Base-by-base conservation (phyloP, 2,797 vertebrate species). In the Phrynocephalus forsythii region DNA sequence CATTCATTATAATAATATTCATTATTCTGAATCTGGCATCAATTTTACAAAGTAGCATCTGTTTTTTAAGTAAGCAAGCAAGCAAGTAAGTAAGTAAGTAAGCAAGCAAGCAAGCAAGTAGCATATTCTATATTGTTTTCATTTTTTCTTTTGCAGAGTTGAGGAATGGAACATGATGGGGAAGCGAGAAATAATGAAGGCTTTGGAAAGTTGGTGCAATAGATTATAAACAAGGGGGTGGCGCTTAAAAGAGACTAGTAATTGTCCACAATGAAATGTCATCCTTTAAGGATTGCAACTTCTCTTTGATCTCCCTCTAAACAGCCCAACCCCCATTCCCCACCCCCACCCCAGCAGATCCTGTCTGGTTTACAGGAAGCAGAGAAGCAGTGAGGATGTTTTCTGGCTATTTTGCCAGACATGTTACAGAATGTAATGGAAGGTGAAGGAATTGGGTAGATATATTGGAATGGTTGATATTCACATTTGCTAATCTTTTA, bases 221-320 rank as follows among this genome's bases (percentile, higher is more conserved):
- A 56, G 77, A 68, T 81, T 67, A 50, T 88, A 56, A 60, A 7
- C 13, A 71, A 69, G 67, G 30, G 50, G 69, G 26, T 16, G 48
- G 69, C 13, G 30, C 30, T 75, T 24, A 13, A 56, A 88, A 80
- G 83, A 88, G 78, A 48, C 81, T 83, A 87, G 73, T 82, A 87
- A 87, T 79, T 87, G 81, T 44, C 77, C 83, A 67, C 69, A 88
- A 72, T 85, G 82, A 88, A 88, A 82, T 80, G 76, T 60, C 78
- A 85, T 76, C 56, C 18, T 44, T 56, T 85, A 67, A 72, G 67
- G 44, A 15, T 20, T 52, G 22, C 78, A 76, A 18, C 78, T 76
- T 33, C 48, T 56, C 69, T 88, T 88, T 88, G 87, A 81, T 85
- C 87, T 85, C 16, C 69, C 16, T 33, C 69, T 85, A 56, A 88